Evolutionary conservation across 2,113 vertebrate genomes (phyloP).

Genomic region (Cyphomyrus plagiostoma): DNA sequence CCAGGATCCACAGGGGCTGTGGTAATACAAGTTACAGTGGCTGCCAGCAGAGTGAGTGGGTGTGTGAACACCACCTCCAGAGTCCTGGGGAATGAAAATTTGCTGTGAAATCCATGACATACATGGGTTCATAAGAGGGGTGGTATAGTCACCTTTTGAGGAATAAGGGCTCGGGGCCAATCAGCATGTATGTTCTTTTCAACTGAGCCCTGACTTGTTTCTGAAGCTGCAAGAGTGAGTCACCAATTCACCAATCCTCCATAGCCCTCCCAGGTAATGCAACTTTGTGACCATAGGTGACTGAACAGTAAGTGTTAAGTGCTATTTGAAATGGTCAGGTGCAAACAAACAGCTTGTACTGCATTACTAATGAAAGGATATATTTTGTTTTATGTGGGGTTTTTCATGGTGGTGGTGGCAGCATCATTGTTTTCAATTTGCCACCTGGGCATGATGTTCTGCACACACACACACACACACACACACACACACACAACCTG

Average conservation of each 20-base stretch:
- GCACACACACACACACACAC: too few species aligned
- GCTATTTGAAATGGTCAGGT: neutral
- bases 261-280: neutral
- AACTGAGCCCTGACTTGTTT: neutral
- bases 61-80: neutral
- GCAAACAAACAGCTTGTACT: neutral
- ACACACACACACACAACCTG: neutral
- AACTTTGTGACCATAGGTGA: neutral
- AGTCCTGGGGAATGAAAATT: neutral
- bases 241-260: neutral
- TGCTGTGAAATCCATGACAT: neutral
- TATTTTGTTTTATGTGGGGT: neutral
- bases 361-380: neutral
- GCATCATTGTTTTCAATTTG: neutral
- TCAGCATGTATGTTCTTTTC: neutral
- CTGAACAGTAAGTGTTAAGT: neutral
- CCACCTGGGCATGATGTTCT: neutral
- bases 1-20: neutral
- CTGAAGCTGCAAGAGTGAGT: too few species aligned
- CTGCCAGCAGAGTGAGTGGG: neutral
- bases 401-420: neutral
- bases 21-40: neutral
- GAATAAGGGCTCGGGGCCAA: neutral
- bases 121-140: neutral
- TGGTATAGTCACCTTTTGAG: neutral